These are phyloP conservation scores for Epizoanthus stellaris DNA, from an alignment of 92 coral and sea anemone species.

Conservation along the genomic window DNA sequence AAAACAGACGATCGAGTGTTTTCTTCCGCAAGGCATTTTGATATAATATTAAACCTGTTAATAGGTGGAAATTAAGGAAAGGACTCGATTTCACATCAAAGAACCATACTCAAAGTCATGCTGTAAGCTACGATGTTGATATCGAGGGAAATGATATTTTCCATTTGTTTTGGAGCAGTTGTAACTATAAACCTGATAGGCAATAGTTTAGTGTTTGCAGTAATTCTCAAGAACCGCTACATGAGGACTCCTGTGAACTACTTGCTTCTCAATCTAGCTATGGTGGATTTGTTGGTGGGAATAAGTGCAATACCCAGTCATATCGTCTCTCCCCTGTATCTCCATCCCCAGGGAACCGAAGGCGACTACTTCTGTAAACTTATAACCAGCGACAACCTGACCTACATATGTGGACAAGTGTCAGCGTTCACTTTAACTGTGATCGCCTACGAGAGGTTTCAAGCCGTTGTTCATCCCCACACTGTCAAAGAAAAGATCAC, in stretches of 20 bases:
- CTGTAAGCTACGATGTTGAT: background rate
- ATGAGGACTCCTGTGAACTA: slow-evolving; percentile 36
- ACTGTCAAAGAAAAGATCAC: slow-evolving; percentile 25
- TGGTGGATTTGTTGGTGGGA: slow-evolving; percentile 28
- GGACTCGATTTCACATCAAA: background rate
- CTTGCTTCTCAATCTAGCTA: slow-evolving; percentile 29
- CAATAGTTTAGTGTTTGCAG: slow-evolving; percentile 6
- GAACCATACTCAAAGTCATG: background rate
- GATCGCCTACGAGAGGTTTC: slow-evolving; percentile 28
- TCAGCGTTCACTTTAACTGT: slow-evolving; percentile 11
- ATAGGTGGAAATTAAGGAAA: background rate
- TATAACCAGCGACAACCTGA: slow-evolving; percentile 24
- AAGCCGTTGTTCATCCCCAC: slow-evolving; percentile 33
- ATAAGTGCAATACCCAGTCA: slow-evolving; percentile 22
- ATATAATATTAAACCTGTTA: background rate
- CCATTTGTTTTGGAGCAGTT: slow-evolving; percentile 25
- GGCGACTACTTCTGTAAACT: slow-evolving; percentile 16
- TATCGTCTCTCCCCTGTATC: background rate
- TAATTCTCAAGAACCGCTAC: slow-evolving; percentile 10
- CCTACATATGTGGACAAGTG: slow-evolving; percentile 35
- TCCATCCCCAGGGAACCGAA: background rate
- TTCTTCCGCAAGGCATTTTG: slow-evolving; percentile 11
- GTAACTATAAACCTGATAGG: slow-evolving; percentile 3
- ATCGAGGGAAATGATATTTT: slow-evolving; percentile 1
- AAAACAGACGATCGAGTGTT: background rate